These are phyloP conservation scores for Holothuria leucospilota DNA, from an alignment of 53 echinoderm and acorn worm genomes.

Conservation along the genomic window DNA sequence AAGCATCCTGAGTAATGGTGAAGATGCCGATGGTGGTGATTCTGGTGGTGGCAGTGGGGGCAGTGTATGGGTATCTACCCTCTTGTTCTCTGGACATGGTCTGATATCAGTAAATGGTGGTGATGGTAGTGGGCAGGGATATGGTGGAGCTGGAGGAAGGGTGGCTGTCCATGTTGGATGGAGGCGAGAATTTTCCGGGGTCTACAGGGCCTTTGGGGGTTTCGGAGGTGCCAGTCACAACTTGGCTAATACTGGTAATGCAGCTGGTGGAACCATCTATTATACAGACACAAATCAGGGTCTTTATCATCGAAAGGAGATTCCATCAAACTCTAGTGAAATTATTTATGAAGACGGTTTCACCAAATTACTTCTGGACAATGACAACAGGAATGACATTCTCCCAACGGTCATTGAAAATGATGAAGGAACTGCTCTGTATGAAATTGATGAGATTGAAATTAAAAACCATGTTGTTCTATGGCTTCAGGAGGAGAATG, in stretches of 20 bases:
- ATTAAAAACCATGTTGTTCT: slow-evolving; percentile 86
- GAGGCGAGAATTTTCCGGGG: slow-evolving; percentile 83
- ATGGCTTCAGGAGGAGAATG: slow-evolving; percentile 77
- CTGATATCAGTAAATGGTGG: slow-evolving; percentile 77
- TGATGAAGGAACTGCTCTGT: slow-evolving; percentile 73
- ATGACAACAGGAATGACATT: slow-evolving; percentile 78
- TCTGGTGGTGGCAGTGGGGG: slow-evolving; percentile 93
- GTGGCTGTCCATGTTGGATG: slow-evolving; percentile 90
- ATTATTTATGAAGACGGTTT: slow-evolving; percentile 77
- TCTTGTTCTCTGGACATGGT: slow-evolving; percentile 88
- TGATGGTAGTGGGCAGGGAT: slow-evolving; percentile 66
- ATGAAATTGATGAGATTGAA: slow-evolving; percentile 91
- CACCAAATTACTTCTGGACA: slow-evolving; percentile 81
- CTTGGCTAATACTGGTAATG: slow-evolving; percentile 56
- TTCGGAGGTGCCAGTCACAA: slow-evolving; percentile 46
- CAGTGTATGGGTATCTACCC: slow-evolving; percentile 78
- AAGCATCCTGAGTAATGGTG: slow-evolving; percentile 66
- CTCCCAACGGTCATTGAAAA: slow-evolving; percentile 86
- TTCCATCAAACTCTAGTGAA: slow-evolving; percentile 48
- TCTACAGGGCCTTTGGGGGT: slow-evolving; percentile 70
- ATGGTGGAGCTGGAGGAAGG: slow-evolving; percentile 87
- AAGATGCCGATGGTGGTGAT: slow-evolving; percentile 63
- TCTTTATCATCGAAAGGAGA: slow-evolving; percentile 72
- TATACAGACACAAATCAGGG: slow-evolving; percentile 93
- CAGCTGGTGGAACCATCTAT: slow-evolving; percentile 84